Evolutionary conservation across 2,888 invertebrate species (phyloP), one percentile per base, ranked within the genome.

Genomic region (Drosophila sordidapex): DNA sequence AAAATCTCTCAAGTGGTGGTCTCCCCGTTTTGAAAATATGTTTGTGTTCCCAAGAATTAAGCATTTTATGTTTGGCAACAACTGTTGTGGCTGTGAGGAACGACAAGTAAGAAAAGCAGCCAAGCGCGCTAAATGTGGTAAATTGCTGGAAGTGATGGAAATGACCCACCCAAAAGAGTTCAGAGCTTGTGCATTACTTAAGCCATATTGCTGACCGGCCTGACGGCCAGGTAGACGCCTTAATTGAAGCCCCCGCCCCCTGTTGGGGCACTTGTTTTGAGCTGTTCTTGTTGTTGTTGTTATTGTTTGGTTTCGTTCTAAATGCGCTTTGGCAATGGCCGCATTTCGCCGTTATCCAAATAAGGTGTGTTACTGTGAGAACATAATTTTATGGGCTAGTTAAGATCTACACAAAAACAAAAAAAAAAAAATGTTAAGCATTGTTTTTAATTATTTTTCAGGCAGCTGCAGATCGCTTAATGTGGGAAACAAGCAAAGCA

Each of bases 161-260:
- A 72, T 86, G 88, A 90, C 87, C 87, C 86, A 79, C 83, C 90
- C 88, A 82, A 76, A 66, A 78, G 78, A 81, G 85, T 84, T 85
- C 82, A 82, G 70, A 58, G 62, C 53, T 61, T 56, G 87, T 87
- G 87, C 82, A 87, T 76, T 89, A 79, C 81, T 53, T 53, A 18
- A 3, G 13, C 27, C 25, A 49, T 49, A 18, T 10, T 5, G 35
- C 13, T 38, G 25, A 4, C 48, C 68, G 66, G 65, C 82, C 83
- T 74, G 86, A 83, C 76, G 84, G 84, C 33, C 87, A 82, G 83
- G 79, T 83, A 86, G 78, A 81, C 75, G 79, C 72, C 86, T 85
- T 88, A 85, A 83, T 81, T 83, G 88, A 65, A 74, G 72, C 29
- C 25, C 57, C n/a, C 35, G 27, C 6, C 25, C 21, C n/a, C 38